A percentile compares a stretch with the other conserved stretches of the same genome.
These are phyloP conservation scores for Archocentrus centrarchus DNA, from an alignment of 2,113 vertebrate species.

Conservation along the genomic window DNA sequence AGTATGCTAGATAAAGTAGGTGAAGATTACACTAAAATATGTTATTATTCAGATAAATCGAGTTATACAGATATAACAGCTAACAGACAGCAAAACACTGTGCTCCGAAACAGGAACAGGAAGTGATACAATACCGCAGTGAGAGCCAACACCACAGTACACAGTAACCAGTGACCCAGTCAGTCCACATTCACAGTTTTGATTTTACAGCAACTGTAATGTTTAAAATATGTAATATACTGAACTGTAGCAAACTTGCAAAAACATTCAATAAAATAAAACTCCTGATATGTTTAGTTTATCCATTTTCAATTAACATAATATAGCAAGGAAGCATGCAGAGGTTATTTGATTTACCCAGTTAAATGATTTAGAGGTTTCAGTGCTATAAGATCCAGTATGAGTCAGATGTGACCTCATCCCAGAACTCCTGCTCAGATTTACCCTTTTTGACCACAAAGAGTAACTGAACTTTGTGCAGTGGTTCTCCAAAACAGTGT, in stretches of 20 bases:
- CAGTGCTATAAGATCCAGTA: neutral
- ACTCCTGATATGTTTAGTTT: neutral
- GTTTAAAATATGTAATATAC: neutral
- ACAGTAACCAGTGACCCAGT: neutral
- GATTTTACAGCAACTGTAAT: neutral
- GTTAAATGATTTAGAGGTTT: neutral
- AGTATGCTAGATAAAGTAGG: too few relatives aligned
- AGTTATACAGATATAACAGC: too few relatives aligned
- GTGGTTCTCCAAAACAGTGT: neutral
- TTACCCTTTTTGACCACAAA: neutral
- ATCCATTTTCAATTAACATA: neutral
- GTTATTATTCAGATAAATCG: too few relatives aligned
- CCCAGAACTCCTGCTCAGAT: neutral
- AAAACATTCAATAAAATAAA: neutral
- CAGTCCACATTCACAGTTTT: neutral
- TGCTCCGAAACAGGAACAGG: too few relatives aligned
- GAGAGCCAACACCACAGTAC: too few relatives aligned
- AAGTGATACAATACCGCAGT: too few relatives aligned
- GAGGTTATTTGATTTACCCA: neutral
- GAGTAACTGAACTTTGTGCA: neutral
- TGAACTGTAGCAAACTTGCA: neutral
- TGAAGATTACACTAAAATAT: too few relatives aligned
- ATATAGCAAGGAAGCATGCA: neutral
- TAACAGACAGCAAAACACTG: too few relatives aligned
- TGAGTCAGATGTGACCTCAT: neutral